phyloP scores from a whole-genome alignment of 2,797 vertebrate species.

The Periparus ater region DNA sequence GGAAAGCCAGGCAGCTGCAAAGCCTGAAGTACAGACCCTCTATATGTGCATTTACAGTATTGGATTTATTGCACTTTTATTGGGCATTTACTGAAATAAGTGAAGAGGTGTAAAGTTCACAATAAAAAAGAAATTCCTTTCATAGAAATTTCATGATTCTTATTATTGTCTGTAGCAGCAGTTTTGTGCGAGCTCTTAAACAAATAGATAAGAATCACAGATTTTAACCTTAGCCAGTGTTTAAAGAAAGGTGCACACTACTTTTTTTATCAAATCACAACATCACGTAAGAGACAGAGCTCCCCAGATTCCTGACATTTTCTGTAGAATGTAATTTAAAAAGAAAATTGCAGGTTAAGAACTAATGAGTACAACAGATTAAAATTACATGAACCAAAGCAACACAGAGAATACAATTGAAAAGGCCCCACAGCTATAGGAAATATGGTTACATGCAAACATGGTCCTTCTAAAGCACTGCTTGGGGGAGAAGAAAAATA shows the following conservation, averaged over 20 bases:
- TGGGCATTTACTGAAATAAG: conserved; percentile 2
- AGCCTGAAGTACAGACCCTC: not conserved
- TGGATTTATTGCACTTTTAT: not conserved
- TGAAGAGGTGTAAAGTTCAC: conserved; percentile 18
- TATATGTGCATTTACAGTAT: not conserved
- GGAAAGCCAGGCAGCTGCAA: not conserved
- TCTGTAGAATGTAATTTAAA: not conserved
- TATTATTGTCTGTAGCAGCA: not conserved
- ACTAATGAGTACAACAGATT: not conserved
- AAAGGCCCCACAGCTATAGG: not conserved
- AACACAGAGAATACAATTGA: not conserved
- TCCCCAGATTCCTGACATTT: not conserved
- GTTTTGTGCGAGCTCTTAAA: conserved; percentile 18
- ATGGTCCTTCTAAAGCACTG: not conserved
- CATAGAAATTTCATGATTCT: not conserved
- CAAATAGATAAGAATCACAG: not conserved
- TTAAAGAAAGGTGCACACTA: not conserved
- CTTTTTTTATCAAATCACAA: not conserved
- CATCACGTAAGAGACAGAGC: not conserved
- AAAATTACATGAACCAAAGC: not conserved
- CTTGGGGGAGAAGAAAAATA: not conserved
- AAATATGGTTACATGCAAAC: not conserved
- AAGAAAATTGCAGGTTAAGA: not conserved
- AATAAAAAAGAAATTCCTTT: conserved; percentile 4
- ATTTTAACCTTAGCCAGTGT: not conserved